Percentiles rank a stretch among this genome's conserved stretches.
Evolutionary conservation across 2,797 vertebrate genomes (phyloP).

Genomic region (Orestias chungarensis): DNA sequence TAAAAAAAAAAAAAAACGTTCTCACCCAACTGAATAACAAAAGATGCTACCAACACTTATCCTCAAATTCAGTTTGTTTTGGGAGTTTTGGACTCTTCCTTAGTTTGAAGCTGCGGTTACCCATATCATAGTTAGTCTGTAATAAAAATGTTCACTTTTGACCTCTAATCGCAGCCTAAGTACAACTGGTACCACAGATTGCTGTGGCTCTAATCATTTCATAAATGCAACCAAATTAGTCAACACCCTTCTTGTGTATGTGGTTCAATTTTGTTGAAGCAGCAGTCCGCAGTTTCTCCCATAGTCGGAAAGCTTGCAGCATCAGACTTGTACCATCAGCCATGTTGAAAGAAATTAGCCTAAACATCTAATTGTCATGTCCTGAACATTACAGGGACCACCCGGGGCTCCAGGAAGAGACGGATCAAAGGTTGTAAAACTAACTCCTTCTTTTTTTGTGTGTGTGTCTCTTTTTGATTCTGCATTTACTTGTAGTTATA

Average conservation of each 20-base stretch:
- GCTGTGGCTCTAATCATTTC: neutral
- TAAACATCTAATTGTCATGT: conserved; percentile 14
- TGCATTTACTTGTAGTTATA: conserved; percentile 7
- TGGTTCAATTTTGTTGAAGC: neutral
- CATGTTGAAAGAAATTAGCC: neutral
- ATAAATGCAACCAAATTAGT: neutral
- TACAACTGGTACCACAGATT: too few species aligned
- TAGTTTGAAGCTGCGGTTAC: neutral
- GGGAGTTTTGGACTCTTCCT: neutral
- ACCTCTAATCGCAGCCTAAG: neutral
- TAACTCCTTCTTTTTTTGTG: conserved; percentile 5
- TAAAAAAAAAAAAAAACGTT: too few species aligned
- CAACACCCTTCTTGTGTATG: neutral
- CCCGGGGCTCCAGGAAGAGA: conserved; percentile 79
- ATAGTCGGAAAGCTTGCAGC: neutral
- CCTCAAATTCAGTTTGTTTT: neutral
- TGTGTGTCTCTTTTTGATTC: neutral
- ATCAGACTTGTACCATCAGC: neutral
- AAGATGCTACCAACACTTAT: too few species aligned
- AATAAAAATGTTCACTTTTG: too few species aligned
- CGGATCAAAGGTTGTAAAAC: conserved; percentile 76
- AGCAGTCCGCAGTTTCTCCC: neutral
- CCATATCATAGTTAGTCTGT: neutral
- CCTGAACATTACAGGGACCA: conserved; percentile 69
- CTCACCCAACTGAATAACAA: too few species aligned